A percentile compares a stretch with the other conserved stretches of the same genome.
These are phyloP conservation scores for Gallinago paraguaiae DNA, from an alignment of 2,113 vertebrate genomes.

Conservation along the genomic window DNA sequence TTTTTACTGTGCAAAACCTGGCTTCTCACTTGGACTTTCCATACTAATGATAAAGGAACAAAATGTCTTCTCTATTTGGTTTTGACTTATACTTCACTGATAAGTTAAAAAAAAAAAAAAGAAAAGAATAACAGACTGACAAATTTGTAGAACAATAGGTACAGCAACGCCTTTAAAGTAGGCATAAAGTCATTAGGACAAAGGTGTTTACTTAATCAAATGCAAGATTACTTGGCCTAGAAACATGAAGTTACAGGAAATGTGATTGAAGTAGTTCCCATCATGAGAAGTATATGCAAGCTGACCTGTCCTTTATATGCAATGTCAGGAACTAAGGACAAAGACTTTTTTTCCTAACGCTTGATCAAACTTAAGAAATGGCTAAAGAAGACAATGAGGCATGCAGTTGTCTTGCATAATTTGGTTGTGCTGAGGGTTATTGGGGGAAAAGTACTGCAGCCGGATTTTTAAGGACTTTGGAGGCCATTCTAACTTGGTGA, in stretches of 20 bases:
- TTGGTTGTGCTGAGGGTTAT: not conserved
- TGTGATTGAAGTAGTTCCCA: constrained; percentile 42
- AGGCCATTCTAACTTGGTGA: not conserved
- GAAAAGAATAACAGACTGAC: constrained; percentile 12
- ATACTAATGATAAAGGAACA: constrained; percentile 9
- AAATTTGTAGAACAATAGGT: constrained; percentile 61
- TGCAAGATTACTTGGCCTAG: constrained; percentile 55
- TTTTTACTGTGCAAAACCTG: not conserved
- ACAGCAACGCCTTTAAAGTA: constrained; percentile 49
- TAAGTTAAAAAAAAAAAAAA: not conserved
- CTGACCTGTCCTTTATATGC: not conserved
- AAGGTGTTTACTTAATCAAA: constrained; percentile 70
- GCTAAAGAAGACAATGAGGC: not conserved
- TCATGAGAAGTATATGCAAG: constrained; percentile 20
- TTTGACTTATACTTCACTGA: constrained; percentile 15
- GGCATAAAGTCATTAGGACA: constrained; percentile 57
- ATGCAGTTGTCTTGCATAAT: not conserved
- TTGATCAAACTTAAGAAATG: not conserved
- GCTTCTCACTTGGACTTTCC: constrained; percentile 4
- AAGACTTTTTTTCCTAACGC: not conserved
- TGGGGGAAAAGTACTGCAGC: not conserved
- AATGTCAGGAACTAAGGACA: constrained; percentile 25
- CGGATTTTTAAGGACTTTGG: not conserved
- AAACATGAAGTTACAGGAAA: constrained; percentile 63
- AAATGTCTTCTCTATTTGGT: constrained; percentile 21